Evolutionary conservation across 2,888 invertebrate genomes (phyloP).

Genomic region (Heliconius ethilla): DNA sequence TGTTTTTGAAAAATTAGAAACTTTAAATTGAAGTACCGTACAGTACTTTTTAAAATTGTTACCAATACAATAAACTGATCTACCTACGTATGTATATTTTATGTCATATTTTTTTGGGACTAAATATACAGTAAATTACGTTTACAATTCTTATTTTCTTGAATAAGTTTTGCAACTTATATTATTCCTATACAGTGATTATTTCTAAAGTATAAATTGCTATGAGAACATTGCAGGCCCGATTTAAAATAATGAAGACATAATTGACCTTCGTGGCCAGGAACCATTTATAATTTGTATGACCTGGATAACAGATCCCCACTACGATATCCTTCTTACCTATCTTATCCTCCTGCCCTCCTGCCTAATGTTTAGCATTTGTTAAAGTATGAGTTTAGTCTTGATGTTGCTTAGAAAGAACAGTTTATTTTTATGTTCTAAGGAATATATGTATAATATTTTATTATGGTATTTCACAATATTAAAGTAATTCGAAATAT

Average conservation of each 20-base stretch:
- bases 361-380: not conserved
- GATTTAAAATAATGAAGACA: not conserved
- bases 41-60: no score
- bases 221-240: not conserved
- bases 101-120: no score
- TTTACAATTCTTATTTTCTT: no score
- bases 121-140: no score
- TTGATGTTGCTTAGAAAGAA: not conserved
- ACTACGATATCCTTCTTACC: not conserved
- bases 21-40: no score
- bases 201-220: conserved; percentile 2
- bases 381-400: not conserved
- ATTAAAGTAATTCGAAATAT: not conserved
- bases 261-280: not conserved
- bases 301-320: not conserved
- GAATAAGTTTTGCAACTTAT: no score
- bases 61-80: no score
- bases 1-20: no score
- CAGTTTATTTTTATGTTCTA: no score
- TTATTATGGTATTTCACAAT: not conserved
- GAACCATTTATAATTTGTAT: not conserved
- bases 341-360: no score
- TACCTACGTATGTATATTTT: no score
- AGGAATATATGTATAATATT: not conserved
- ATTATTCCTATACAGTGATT: not conserved